These are phyloP conservation scores for Mirza zaza DNA, from an alignment of 2,113 vertebrate species.

Conservation along the genomic window DNA sequence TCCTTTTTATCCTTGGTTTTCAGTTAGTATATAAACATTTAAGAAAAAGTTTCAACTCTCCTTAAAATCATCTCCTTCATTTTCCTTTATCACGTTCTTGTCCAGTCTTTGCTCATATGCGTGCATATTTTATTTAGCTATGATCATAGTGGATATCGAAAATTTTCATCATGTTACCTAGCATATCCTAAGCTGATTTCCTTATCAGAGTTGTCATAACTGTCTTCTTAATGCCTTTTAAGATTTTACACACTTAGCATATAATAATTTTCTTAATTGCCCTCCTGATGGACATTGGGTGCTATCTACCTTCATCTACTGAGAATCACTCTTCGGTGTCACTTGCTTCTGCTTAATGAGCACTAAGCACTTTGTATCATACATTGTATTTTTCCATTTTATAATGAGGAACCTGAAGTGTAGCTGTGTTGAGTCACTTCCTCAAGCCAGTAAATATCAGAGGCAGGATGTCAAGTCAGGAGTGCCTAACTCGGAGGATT, in stretches of 20 bases:
- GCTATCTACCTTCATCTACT: neutral
- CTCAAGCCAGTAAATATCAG: neutral
- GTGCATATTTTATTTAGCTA: neutral
- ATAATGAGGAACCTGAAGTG: neutral
- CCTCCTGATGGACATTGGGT: accelerated
- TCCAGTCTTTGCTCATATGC: neutral
- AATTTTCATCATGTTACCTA: neutral
- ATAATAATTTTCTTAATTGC: too few relatives aligned
- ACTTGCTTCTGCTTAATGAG: neutral
- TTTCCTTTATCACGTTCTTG: neutral
- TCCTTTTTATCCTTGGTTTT: neutral
- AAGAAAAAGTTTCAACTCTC: neutral
- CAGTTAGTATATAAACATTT: neutral
- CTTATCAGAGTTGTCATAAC: neutral
- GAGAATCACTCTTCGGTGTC: too few relatives aligned
- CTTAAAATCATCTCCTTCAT: neutral
- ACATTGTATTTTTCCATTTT: neutral
- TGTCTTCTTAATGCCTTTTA: neutral
- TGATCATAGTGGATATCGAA: neutral
- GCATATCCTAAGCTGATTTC: neutral
- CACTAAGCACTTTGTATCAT: neutral
- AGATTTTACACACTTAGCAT: accelerated
- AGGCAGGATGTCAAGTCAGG: neutral
- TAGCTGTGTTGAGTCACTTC: neutral
- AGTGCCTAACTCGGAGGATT: too few relatives aligned